Conservation (phyloP, 2,888 invertebrate genomes). For the Drosophila longiperda region DNA sequence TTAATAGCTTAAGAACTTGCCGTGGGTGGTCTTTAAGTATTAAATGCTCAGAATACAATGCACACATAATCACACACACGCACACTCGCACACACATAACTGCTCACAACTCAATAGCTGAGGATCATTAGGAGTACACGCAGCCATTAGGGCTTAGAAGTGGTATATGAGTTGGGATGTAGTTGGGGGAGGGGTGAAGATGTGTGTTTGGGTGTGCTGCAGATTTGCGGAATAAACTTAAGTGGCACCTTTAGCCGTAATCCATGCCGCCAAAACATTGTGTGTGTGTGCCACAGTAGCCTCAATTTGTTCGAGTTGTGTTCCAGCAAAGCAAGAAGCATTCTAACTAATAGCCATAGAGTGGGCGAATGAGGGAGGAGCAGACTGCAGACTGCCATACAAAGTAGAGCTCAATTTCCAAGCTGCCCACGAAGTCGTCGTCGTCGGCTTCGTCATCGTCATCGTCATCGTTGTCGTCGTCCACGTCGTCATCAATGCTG, state of each 20-base stretch:
- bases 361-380: conserved; percentile 1
- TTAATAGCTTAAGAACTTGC: conserved; percentile 49
- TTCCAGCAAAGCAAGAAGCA: conserved; percentile 45
- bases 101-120: conserved; percentile 69
- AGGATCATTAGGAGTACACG: conserved; percentile 66
- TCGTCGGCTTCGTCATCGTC: conserved; percentile 26
- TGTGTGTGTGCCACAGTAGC: conserved; percentile 46
- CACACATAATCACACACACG: conserved; percentile 10
- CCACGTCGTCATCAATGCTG: conserved; percentile 18
- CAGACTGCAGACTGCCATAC: conserved; percentile 35
- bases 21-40: conserved; percentile 49
- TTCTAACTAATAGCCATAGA: conserved; percentile 70
- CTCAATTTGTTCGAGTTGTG: conserved; percentile 31
- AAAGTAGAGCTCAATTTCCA: conserved; percentile 72
- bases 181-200: not conserved
- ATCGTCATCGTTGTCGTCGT: conserved; percentile 17
- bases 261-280: conserved; percentile 30
- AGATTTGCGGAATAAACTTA: conserved; percentile 9
- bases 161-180: not conserved
- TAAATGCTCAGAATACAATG: conserved; percentile 31
- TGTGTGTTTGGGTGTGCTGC: conserved; percentile 7
- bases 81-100: conserved; percentile 8
- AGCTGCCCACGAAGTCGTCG: conserved; percentile 69
- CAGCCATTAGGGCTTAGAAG: conserved; percentile 39
- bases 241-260: conserved; percentile 27